Percentiles rank a stretch among this genome's conserved stretches.
Conservation (phyloP, 2,113 vertebrate genomes). For the Prionailurus viverrinus region DNA sequence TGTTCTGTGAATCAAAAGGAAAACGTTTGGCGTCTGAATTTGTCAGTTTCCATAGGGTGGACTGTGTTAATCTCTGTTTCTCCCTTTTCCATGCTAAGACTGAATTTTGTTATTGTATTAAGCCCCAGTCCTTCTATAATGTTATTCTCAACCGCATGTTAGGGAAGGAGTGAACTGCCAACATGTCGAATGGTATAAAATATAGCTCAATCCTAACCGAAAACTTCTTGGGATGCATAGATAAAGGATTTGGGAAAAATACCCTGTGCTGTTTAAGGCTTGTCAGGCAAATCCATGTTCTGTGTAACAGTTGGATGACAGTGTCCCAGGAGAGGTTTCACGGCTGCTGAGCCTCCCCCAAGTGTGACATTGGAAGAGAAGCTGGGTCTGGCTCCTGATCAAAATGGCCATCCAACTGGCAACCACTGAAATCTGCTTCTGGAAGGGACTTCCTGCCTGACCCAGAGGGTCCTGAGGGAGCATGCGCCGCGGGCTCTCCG, state of each 20-base stretch:
- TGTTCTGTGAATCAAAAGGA: not conserved
- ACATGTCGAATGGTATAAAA: not conserved
- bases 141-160: not conserved
- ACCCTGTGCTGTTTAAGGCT: conserved; percentile 54
- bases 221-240: conserved; percentile 64
- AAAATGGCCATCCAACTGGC: conserved; percentile 63
- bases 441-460: conserved; percentile 57
- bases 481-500: rapidly evolving
- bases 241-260: conserved; percentile 76
- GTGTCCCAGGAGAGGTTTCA: conserved; percentile 68
- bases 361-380: conserved; percentile 69
- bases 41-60: not conserved
- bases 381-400: conserved; percentile 51
- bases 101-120: not conserved
- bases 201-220: not conserved
- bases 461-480: not conserved
- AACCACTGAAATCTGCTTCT: not conserved
- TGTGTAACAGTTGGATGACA: conserved; percentile 62
- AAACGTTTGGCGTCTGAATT: not conserved
- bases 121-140: not conserved
- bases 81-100: not conserved
- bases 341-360: conserved; percentile 42
- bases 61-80: not conserved
- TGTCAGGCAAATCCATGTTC: conserved; percentile 77
- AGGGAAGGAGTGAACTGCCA: conserved; percentile 24